Evolutionary conservation across 2,797 vertebrate genomes (phyloP).

Genomic region (Urocyon cinereoargenteus): DNA sequence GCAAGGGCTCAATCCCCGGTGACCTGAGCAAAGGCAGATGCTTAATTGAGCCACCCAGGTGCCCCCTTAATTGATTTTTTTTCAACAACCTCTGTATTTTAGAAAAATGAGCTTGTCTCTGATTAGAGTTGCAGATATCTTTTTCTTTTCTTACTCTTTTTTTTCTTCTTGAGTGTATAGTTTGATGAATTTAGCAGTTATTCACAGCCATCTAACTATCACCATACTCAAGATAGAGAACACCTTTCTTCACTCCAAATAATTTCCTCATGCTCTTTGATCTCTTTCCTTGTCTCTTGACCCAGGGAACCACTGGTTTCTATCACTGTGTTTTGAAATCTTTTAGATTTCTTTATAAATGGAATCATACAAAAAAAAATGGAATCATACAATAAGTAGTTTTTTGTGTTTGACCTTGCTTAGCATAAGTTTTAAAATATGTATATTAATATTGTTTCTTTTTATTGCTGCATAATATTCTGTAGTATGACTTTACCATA

Average conservation of each 20-base stretch:
- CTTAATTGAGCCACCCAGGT: too few species aligned
- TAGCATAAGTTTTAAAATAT: neutral
- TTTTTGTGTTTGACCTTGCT: neutral
- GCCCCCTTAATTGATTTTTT: too few species aligned
- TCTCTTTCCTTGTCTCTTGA: neutral
- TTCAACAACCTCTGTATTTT: neutral
- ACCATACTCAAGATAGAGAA: neutral
- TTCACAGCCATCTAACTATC: neutral
- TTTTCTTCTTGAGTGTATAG: neutral
- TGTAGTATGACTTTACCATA: neutral
- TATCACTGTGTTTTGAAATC: neutral
- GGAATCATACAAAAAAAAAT: neutral
- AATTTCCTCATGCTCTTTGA: neutral
- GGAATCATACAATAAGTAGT: neutral
- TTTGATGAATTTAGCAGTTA: neutral
- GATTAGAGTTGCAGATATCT: neutral
- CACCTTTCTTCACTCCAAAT: neutral
- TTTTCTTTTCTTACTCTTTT: neutral
- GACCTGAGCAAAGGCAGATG: too few species aligned
- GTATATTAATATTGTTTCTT: neutral
- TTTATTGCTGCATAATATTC: neutral
- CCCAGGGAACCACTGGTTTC: neutral
- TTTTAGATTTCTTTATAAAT: neutral
- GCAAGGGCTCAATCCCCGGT: too few species aligned
- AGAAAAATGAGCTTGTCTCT: neutral